Conservation (phyloP, 2,797 vertebrate genomes). For the Antrozous pallidus region DNA sequence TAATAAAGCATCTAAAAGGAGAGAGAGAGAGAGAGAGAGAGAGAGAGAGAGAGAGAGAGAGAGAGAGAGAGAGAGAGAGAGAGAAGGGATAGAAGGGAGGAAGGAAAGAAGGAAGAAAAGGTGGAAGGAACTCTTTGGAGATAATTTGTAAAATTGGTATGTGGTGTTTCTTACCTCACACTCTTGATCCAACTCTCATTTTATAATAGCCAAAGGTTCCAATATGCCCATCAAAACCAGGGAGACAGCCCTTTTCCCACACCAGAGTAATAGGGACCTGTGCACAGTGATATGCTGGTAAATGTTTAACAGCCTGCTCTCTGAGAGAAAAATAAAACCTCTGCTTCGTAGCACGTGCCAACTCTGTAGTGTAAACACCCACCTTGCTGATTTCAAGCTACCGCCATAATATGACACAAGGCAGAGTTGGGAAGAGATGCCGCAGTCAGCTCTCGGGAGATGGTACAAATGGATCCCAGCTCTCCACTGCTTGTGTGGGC, state of each 20-base stretch:
- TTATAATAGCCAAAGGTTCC: neutral
- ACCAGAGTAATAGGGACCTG: neutral
- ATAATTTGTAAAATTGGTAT: neutral
- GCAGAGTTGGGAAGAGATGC: neutral
- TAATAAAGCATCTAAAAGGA: neutral
- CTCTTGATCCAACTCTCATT: neutral
- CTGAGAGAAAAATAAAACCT: neutral
- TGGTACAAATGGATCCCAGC: rapidly evolving
- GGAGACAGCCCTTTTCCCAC: neutral
- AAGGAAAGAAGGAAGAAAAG: neutral
- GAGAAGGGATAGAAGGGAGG: no score
- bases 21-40: no score
- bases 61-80: no score
- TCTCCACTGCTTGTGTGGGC: no score
- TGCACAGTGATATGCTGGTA: no score
- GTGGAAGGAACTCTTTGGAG: neutral
- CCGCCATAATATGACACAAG: neutral
- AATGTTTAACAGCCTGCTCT: neutral
- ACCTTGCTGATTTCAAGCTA: neutral
- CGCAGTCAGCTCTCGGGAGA: neutral
- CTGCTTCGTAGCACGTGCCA: neutral
- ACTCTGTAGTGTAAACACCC: neutral
- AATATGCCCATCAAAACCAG: neutral
- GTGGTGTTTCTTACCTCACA: neutral
- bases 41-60: no score